Percentiles rank a stretch among this genome's conserved stretches.
Evolutionary conservation across 2,888 invertebrate genomes (phyloP).

Genomic region (Fabriciana adippe): DNA sequence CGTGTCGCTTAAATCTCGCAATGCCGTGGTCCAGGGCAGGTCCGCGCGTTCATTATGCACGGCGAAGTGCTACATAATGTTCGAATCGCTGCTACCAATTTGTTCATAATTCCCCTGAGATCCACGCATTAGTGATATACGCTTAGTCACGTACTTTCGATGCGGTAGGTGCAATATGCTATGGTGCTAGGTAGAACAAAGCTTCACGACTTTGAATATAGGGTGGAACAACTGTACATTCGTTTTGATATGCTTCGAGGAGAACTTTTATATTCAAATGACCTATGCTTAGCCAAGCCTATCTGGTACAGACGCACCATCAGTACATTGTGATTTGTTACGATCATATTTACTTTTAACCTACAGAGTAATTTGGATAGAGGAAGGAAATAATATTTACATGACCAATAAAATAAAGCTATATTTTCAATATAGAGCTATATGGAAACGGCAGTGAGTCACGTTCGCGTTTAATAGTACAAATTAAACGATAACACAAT

Average conservation of each 20-base stretch:
- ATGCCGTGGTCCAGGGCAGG: slow-evolving; percentile 17
- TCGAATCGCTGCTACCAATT: slow-evolving; percentile 39
- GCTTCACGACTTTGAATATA: slow-evolving; percentile 14
- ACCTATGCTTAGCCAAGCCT: too few species aligned
- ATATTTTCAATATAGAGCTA: slow-evolving; percentile 11
- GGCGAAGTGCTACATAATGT: slow-evolving; percentile 29
- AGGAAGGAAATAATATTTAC: neutral
- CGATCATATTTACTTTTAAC: too few species aligned
- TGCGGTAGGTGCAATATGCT: slow-evolving; percentile 33
- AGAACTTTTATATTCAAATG: neutral
- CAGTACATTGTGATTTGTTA: too few species aligned
- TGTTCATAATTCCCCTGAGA: slow-evolving; percentile 40
- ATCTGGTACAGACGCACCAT: too few species aligned
- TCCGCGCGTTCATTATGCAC: slow-evolving; percentile 36
- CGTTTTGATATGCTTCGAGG: slow-evolving; percentile 7
- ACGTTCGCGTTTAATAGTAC: slow-evolving; percentile 46
- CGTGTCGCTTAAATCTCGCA: neutral
- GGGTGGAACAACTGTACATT: neutral
- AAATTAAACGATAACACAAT: slow-evolving; percentile 60
- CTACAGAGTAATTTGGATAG: neutral
- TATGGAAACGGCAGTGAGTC: slow-evolving; percentile 32
- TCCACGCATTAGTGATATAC: slow-evolving; percentile 39
- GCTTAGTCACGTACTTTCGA: slow-evolving; percentile 32
- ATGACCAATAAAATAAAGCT: neutral
- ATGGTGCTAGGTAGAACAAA: slow-evolving; percentile 33